These are phyloP conservation scores for Lerista edwardsae DNA, from an alignment of 2,797 vertebrate genomes.

Conservation along the genomic window DNA sequence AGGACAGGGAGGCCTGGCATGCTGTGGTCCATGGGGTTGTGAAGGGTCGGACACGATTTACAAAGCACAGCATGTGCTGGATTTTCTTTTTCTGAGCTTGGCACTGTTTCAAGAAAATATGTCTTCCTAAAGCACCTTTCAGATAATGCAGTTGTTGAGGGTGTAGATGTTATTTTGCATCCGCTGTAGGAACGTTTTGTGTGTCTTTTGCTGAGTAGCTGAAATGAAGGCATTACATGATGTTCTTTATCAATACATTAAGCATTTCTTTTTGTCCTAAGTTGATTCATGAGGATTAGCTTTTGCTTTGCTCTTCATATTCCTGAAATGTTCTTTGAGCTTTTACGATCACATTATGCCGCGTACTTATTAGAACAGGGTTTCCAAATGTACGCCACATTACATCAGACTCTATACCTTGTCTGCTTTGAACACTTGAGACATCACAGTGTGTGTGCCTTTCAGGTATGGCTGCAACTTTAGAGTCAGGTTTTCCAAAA, in stretches of 20 bases:
- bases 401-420: constrained; percentile 8
- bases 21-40: no score
- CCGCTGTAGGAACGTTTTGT: not conserved
- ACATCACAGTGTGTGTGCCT: not conserved
- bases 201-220: constrained; percentile 32
- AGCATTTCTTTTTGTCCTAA: not conserved
- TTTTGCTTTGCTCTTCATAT: not conserved
- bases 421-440: not conserved
- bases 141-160: not conserved
- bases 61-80: constrained; percentile 25
- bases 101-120: not conserved
- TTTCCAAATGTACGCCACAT: not conserved
- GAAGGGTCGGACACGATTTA: no score
- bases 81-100: constrained; percentile 36
- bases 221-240: not conserved
- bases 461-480: not conserved
- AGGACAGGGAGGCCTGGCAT: no score
- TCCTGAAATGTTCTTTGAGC: not conserved
- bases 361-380: constrained; percentile 19
- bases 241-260: not conserved
- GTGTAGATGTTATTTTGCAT: constrained; percentile 21
- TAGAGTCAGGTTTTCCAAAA: not conserved
- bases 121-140: constrained; percentile 9
- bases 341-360: constrained; percentile 28
- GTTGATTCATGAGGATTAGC: not conserved